Percentiles rank a stretch among this genome's conserved stretches.
Evolutionary conservation across 2,888 invertebrate genomes (phyloP).

Genomic region (Drosophila histrio): DNA sequence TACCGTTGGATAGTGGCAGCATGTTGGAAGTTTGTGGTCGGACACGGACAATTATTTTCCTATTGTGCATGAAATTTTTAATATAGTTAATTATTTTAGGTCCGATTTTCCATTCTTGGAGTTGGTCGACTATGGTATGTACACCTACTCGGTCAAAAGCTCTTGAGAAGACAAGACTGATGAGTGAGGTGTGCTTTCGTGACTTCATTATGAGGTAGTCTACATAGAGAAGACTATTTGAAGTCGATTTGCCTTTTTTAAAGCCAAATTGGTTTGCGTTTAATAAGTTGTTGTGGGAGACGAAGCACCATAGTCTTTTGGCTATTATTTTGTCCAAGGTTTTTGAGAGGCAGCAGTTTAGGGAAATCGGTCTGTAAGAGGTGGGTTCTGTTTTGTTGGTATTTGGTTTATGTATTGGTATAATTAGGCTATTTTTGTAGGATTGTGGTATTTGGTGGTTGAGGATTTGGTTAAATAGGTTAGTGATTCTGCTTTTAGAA

Average conservation of each 20-base stretch:
- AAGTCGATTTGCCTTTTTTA: conserved; percentile 8
- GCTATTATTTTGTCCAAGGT: conserved; percentile 24
- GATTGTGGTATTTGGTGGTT: conserved; percentile 12
- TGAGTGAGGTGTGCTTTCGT: conserved; percentile 14
- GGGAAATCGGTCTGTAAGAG: no score
- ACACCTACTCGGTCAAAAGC: conserved; percentile 19
- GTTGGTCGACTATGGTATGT: conserved; percentile 5
- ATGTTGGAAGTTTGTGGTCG: not conserved
- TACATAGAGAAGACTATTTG: no score
- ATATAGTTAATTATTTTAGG: conserved; percentile 11
- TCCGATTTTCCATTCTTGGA: not conserved
- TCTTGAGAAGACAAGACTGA: conserved; percentile 24
- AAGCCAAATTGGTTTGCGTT: conserved; percentile 7
- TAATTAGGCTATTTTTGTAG: conserved; percentile 19
- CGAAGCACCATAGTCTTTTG: conserved; percentile 27
- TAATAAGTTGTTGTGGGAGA: not conserved
- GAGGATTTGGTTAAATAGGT: conserved; percentile 12
- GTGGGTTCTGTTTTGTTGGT: conserved; percentile 2
- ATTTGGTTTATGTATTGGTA: conserved; percentile 11
- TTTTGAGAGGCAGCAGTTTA: no score
- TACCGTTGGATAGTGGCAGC: not conserved
- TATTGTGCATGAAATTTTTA: conserved; percentile 9
- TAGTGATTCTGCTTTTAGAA: conserved; percentile 4
- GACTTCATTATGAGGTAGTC: conserved; percentile 9
- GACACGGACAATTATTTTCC: not conserved